Percentiles rank a stretch among this genome's conserved stretches.
phyloP scores from a whole-genome alignment of 2,113 vertebrate species.

The Protobothrops mucrosquamatus region DNA sequence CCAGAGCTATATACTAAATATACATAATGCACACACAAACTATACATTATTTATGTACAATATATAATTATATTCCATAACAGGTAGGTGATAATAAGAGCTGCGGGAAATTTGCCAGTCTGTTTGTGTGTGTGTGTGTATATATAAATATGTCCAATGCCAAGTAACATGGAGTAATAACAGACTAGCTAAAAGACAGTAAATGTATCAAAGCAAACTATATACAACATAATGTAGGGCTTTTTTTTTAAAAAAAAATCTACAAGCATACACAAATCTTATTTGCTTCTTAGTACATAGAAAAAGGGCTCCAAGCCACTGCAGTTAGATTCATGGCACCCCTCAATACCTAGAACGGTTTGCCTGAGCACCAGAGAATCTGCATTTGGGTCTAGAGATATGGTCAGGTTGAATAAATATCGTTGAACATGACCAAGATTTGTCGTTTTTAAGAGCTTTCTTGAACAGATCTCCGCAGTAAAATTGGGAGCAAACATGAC shows the following conservation, averaged over 20 bases:
- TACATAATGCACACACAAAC: not conserved
- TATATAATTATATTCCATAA: slow-evolving; percentile 11
- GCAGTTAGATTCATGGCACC: not conserved
- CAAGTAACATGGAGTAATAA: not conserved
- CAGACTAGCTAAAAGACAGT: not conserved
- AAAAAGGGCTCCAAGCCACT: not conserved
- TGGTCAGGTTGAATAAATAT: not conserved
- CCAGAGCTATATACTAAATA: slow-evolving; percentile 22
- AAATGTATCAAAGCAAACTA: not conserved
- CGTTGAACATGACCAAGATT: not conserved
- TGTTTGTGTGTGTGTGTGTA: not conserved
- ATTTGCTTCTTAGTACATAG: slow-evolving; percentile 21
- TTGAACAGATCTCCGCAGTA: not conserved
- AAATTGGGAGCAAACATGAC: not conserved
- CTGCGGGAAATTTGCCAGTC: not conserved
- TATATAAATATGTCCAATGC: not conserved
- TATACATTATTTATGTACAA: slow-evolving; percentile 30
- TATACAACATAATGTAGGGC: not conserved
- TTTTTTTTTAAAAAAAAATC: not conserved
- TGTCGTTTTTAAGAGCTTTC: not conserved
- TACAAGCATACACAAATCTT: not conserved
- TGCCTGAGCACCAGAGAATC: not conserved
- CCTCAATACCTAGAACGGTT: not conserved
- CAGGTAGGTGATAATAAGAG: not conserved
- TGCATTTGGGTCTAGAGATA: not conserved